These are phyloP conservation scores for Pontoporia blainvillei DNA, from an alignment of 2,113 vertebrate genomes.

Conservation along the genomic window DNA sequence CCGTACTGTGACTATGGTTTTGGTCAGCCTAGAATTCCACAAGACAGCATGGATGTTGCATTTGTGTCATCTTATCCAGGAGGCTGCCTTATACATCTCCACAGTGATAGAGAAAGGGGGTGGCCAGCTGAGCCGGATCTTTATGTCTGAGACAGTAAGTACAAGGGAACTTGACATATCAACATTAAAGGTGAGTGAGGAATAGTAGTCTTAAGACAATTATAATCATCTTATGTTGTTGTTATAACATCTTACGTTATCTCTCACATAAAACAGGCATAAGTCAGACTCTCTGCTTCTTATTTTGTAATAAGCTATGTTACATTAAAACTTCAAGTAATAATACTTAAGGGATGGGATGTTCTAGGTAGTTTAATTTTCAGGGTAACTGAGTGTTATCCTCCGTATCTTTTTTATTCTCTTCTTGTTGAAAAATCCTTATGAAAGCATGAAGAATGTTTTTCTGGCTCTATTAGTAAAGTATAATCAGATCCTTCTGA, in stretches of 20 bases:
- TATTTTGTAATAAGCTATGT: neutral
- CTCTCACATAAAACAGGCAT: neutral
- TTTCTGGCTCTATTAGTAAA: neutral
- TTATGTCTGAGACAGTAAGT: slow-evolving; percentile 72
- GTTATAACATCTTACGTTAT: neutral
- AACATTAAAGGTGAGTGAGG: neutral
- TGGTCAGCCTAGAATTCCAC: slow-evolving; percentile 70
- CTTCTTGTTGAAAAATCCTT: neutral
- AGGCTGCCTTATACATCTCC: slow-evolving; percentile 58
- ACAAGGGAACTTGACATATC: neutral
- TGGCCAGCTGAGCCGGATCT: slow-evolving; percentile 68
- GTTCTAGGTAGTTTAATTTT: neutral
- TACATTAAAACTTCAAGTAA: neutral
- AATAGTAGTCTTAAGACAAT: neutral
- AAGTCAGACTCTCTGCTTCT: neutral
- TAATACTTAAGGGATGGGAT: neutral
- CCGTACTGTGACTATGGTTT: slow-evolving; percentile 68
- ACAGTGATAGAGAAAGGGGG: slow-evolving; percentile 47
- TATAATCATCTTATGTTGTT: neutral
- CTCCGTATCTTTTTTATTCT: neutral
- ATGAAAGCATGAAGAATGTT: neutral
- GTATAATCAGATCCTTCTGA: neutral
- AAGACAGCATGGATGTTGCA: slow-evolving; percentile 12
- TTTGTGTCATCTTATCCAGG: slow-evolving; percentile 63
- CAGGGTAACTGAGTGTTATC: neutral